Base-by-base conservation (phyloP, 2,888 invertebrate species). In the Athalia rosae region DNA sequence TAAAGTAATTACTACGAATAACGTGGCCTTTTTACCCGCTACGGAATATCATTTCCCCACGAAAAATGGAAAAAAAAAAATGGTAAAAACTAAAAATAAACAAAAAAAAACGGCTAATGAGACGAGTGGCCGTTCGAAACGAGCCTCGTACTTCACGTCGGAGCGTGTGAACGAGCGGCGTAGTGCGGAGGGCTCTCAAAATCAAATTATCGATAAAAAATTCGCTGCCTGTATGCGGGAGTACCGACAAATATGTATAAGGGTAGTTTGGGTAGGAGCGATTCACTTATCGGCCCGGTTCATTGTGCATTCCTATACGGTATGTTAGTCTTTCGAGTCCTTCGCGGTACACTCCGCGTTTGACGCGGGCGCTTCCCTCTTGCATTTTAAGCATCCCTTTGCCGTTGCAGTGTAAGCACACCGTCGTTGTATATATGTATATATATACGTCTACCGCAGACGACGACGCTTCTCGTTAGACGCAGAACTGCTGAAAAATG, bases 291-390 rank as follows among this genome's bases (percentile, higher is more conserved):
- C 83, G 83, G 53, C 11, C 6, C 11, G 50, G 82, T 85, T 84
- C 86, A 86, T 86, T 84, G 85, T 84, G 81, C 82, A 85, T 86
- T 85, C 86, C 84, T 85, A n/a, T n/a, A 83, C 81, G 81, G 82
- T 83, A 83, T 83, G 84, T 86, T 86, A 84, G 71, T 71, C 71
- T 71, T 56, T 58, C 71, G 13, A 43, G 71, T 58, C 58, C 41
- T 71, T 71, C 43, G 15, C 45, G 71, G 50, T 41, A 45, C 58
- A 45, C 58, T 71, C 41, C 71, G 71, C 45, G 43, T 58, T 84
- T 83, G 84, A 81, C 80, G 79, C 77, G 81, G 81, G 79, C 80
- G 79, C 79, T 81, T 80, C 28, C 81, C 79, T 80, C 81, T 81
- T 82, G 85, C 84, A 85, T 85, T 81, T 78, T 84, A 83, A 85